phyloP scores from a whole-genome alignment of 2,888 invertebrate genomes.

The Lissonota sp. region DNA sequence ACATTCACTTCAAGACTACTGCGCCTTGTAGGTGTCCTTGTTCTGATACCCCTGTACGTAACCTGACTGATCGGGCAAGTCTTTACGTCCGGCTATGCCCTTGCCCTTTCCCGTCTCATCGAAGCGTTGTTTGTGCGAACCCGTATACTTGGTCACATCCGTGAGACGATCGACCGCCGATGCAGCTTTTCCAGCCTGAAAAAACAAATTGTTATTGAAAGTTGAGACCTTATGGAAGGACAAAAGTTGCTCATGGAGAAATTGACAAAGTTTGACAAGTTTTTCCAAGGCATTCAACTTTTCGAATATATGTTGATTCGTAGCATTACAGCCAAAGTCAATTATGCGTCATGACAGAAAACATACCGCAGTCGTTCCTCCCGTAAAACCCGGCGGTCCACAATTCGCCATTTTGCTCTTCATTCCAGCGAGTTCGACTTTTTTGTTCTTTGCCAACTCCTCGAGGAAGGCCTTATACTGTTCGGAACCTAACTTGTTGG shows the following conservation, averaged over 20 bases:
- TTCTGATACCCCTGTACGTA: constrained; percentile 95
- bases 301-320: no score
- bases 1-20: constrained; percentile 44
- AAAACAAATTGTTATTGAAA: constrained; percentile 73
- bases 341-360: neutral
- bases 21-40: constrained; percentile 89
- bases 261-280: no score
- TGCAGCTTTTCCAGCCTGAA: constrained; percentile 82
- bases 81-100: constrained; percentile 93
- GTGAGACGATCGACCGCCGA: constrained; percentile 91
- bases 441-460: constrained; percentile 93
- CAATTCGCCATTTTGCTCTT: constrained; percentile 92
- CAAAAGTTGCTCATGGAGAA: no score
- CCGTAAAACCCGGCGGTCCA: constrained; percentile 89
- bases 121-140: constrained; percentile 94
- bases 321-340: neutral
- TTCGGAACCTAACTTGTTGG: constrained; percentile 89
- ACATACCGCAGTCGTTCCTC: constrained; percentile 88
- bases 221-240: no score
- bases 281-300: no score
- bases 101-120: constrained; percentile 94
- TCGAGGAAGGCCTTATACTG: constrained; percentile 95
- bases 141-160: constrained; percentile 94
- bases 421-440: constrained; percentile 91
- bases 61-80: constrained; percentile 89